Evolutionary conservation across 2,888 invertebrate genomes (phyloP).

Genomic region (Cephus pygmeus): DNA sequence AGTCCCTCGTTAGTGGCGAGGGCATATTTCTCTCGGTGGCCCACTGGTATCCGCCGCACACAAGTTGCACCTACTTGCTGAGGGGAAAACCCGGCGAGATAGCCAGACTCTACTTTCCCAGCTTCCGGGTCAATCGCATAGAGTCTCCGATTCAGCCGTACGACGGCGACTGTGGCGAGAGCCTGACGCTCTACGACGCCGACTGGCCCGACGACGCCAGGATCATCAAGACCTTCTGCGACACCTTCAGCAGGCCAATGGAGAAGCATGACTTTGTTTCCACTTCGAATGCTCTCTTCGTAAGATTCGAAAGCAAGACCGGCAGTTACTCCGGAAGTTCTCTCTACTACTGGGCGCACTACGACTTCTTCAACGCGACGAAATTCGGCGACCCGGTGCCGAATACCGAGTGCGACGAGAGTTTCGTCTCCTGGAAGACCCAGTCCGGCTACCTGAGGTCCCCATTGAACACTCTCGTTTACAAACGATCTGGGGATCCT

Average conservation of each 20-base stretch:
- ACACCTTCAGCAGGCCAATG: constrained; percentile 92
- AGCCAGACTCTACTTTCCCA: constrained; percentile 90
- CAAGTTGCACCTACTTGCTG: constrained; percentile 91
- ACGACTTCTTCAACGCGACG: constrained; percentile 93
- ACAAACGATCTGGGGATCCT: constrained; percentile 80
- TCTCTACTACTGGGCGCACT: constrained; percentile 93
- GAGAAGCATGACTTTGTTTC: constrained; percentile 94
- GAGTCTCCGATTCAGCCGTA: constrained; percentile 88
- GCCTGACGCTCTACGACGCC: constrained; percentile 89
- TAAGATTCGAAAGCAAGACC: constrained; percentile 90
- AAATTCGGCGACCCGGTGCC: constrained; percentile 85
- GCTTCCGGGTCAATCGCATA: constrained; percentile 89
- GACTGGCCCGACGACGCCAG: constrained; percentile 88
- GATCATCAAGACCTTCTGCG: constrained; percentile 94
- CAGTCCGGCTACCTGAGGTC: constrained; percentile 81
- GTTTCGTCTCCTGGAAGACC: constrained; percentile 87
- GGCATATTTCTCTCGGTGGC: constrained; percentile 92
- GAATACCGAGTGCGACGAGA: constrained; percentile 84
- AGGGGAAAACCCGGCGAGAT: constrained; percentile 88
- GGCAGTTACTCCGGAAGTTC: constrained; percentile 95
- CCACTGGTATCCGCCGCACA: constrained; percentile 95
- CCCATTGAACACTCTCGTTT: constrained; percentile 87
- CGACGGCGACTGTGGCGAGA: constrained; percentile 91
- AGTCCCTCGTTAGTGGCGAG: constrained; percentile 84
- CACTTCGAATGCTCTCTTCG: constrained; percentile 86